Evolutionary conservation across 2,797 vertebrate species (phyloP), one percentile per base, ranked within the genome.

Genomic region (Enteromius anoplus): DNA sequence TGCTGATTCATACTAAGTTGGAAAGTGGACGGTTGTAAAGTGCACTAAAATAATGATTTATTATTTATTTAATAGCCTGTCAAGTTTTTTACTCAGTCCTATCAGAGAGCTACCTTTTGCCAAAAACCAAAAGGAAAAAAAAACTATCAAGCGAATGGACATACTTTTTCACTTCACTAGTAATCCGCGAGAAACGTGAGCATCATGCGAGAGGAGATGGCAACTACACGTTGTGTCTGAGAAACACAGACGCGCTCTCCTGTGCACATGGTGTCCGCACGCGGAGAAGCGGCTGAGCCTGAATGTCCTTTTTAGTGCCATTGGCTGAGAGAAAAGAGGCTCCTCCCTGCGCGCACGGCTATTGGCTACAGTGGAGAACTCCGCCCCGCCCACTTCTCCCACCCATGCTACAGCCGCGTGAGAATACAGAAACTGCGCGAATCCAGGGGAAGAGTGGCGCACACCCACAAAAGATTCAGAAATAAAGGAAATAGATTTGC

Each of bases 301-400:
- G 62, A 88, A 87, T 68, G 87, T 89, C 83, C 86, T 90, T 86
- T 81, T 8, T 10, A 1, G 78, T 69, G 71, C 60, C 23, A 93
- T 95, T 94, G 93, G 94, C 53, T 76, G 3, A 1, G 11, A 37
- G 11, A 88, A 88, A 85, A 87, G 86, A 85, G n/a, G 86, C 93
- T 90, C 95, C 95, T 88, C 96, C 96, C 90, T 84, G 84, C 53
- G 1, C 70, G 51, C 2, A n/a, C 32, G 77, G 40, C 71, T 1
- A 97, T 95, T 97, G 96, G 97, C 1, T 83, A 92, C 93, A 95
- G 95, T 78, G 94, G 94, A 95, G 95, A 95, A 94, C 94, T 85
- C 4, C 55, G 86, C 90, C 92, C 94, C 95, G 93, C 96, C 96
- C 92, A 89, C 88, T 87, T 86, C 92, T 89, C 91, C 90, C 90